Base-by-base conservation (phyloP, 2,797 vertebrate species). In the Tauraco hartlaubi region DNA sequence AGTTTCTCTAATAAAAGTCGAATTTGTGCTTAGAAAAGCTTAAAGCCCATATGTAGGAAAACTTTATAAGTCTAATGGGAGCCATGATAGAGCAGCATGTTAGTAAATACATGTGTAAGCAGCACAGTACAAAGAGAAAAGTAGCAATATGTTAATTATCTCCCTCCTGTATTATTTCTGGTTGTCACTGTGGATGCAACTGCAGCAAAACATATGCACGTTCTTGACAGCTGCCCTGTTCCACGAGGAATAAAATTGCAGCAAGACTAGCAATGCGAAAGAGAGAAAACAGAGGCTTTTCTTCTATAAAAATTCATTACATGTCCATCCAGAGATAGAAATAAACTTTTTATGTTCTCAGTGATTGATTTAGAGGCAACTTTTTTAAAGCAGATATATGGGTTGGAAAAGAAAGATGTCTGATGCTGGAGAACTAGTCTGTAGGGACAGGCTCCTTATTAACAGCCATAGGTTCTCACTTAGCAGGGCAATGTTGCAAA, bases 81-180 rank as follows among this genome's bases (percentile, higher is more conserved):
- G 85, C 82, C 85, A 91, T 96, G 95, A 90, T 72, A 90, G 63
- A 94, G 71, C 63, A 92, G 90, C 59, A 96, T 96, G 96, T 97
- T 97, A 96, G 96, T 97, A 97, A 97, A 96, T 95, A 97, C 92
- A 97, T 89, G 84, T 96, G 93, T 97, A 96, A 94, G 92, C 86
- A 95, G 93, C 84, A 69, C 12, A 84, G 90, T 90, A 96, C 91
- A 96, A 95, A 96, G 94, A 66, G 74, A 92, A 94, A 96, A 96
- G 95, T 95, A 96, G 96, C 93, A 92, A 94, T 49, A 95, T 93
- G 91, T 79, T 96, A 96, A 96, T 96, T 97, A 67, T 82, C 83
- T 95, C 81, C 89, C 95, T 90, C 92, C 91, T 74, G 71, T 92
- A 90, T 95, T 96, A 84, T 95, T 96, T 94, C 96, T 88, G 85